Percentiles rank a stretch among this genome's conserved stretches.
These are phyloP conservation scores for Premnoplex brunnescens DNA, from an alignment of 2,797 vertebrate genomes.

Conservation along the genomic window DNA sequence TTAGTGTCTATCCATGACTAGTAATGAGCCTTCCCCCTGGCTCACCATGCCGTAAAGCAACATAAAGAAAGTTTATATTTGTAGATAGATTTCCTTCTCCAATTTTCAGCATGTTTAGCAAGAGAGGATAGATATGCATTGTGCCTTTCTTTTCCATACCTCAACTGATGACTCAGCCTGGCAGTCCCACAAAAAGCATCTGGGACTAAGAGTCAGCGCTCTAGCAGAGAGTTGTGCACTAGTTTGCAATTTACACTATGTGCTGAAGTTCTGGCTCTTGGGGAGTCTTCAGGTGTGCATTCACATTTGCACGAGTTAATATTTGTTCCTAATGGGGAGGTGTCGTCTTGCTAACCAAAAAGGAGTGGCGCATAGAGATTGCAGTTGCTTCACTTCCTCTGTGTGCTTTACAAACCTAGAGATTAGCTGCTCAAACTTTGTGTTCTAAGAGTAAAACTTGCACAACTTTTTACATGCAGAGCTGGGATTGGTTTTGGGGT, in stretches of 20 bases:
- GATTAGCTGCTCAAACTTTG: not conserved
- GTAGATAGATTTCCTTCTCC: not conserved
- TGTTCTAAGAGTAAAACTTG: not conserved
- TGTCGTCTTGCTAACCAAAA: not conserved
- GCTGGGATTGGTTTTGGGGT: not conserved
- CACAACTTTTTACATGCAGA: not conserved
- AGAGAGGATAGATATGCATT: not conserved
- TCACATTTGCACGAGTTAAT: not conserved
- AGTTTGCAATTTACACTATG: not conserved
- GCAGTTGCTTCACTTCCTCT: not conserved
- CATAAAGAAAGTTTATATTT: not conserved
- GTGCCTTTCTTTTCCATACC: not conserved
- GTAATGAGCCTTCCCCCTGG: rapidly evolving
- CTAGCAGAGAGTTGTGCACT: not conserved
- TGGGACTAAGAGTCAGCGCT: not conserved
- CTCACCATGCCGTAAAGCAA: not conserved
- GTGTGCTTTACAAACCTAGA: not conserved
- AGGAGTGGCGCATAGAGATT: not conserved
- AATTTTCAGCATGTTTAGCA: not conserved
- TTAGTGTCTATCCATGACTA: not conserved
- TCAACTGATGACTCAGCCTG: not conserved
- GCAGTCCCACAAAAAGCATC: not conserved
- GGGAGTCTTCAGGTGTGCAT: not conserved
- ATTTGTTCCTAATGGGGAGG: not conserved
- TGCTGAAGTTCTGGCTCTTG: not conserved